Evolutionary conservation across 2,888 invertebrate species (phyloP), one percentile per base, ranked within the genome.

Genomic region (Boloria selene): DNA sequence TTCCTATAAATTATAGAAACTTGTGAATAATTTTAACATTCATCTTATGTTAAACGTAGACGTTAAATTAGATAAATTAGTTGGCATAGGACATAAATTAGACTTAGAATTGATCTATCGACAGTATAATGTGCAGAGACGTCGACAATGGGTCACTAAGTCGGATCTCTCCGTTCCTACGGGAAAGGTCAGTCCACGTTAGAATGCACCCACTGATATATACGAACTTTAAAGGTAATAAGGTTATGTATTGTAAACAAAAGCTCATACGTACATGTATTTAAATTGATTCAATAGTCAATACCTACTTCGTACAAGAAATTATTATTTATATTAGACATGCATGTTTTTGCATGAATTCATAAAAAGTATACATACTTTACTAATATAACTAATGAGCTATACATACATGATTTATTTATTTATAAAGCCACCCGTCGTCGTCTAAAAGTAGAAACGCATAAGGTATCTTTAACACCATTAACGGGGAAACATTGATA

Each of bases 131-230:
- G 58, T 64, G 52, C 58, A 66, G 65, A 65, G 61, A 18, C 51
- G 51, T 44, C 55, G 65, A 44, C 67, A 70, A 55, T 71, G 65
- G 73, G 73, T 71, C 69, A 73, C 53, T 69, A 52, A 68, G 70
- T 56, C 69, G 67, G 63, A 59, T 62, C 67, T 64, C 64, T 69
- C 67, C 65, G 67, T 52, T 67, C 65, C 65, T 55, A 63, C 62
- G 67, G 72, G 72, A 73, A 72, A 71, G 68, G 64, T 61, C 69
- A 69, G 56, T 59, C 38, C 62, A 47, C 47, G 65, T 69, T 63
- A 42, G 47, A 61, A 50, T 62, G 56, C 52, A 38, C 31, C 56
- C 44, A 56, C 17, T 45, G 50, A 56, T 54, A 49, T 58, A 53
- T 59, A 50, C 50, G 59, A 55, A 53, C 54, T 59, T 62, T 65